Percentiles rank a stretch among this genome's conserved stretches.
Evolutionary conservation across 1,140 invertebrate species (phyloP).

Genomic region (Vollenhovia emeryi): DNA sequence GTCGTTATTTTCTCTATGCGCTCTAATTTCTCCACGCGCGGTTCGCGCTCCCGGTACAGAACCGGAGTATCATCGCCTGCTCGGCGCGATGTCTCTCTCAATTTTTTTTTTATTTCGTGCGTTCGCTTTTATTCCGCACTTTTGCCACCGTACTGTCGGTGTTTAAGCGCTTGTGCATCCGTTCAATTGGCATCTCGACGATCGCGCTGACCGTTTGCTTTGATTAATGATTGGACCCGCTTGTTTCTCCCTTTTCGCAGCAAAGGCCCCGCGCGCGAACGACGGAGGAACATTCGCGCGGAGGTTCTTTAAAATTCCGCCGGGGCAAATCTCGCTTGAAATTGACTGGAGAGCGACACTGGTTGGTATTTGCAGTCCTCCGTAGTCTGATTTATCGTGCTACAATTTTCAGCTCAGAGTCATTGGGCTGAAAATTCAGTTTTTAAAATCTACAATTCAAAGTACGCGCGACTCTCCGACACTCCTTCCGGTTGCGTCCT

Average conservation of each 20-base stretch:
- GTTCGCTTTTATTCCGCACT: constrained; percentile 30
- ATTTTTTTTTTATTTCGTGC: not conserved
- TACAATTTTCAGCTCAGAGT: not conserved
- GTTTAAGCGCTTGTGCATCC: not conserved
- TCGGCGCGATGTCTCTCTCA: not conserved
- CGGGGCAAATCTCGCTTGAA: not conserved
- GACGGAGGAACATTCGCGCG: not conserved
- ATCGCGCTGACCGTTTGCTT: not conserved
- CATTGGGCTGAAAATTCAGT: not conserved
- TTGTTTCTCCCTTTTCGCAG: not conserved
- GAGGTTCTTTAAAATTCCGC: not conserved
- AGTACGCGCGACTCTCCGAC: not conserved
- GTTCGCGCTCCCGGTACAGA: not conserved
- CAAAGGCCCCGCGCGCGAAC: not conserved
- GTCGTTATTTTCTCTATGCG: constrained; percentile 28
- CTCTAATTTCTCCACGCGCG: constrained; percentile 17
- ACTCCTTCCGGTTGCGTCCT: too few species aligned
- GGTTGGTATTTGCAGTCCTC: not conserved
- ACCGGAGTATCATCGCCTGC: constrained; percentile 20
- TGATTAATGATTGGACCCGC: not conserved
- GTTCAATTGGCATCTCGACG: not conserved
- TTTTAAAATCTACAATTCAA: not conserved
- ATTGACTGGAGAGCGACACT: not conserved
- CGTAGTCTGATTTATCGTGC: not conserved
- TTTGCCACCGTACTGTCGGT: not conserved